Percentiles rank a stretch among this genome's conserved stretches.
These are phyloP conservation scores for Aythya baeri DNA, from an alignment of 2,113 vertebrate species.

Conservation along the genomic window DNA sequence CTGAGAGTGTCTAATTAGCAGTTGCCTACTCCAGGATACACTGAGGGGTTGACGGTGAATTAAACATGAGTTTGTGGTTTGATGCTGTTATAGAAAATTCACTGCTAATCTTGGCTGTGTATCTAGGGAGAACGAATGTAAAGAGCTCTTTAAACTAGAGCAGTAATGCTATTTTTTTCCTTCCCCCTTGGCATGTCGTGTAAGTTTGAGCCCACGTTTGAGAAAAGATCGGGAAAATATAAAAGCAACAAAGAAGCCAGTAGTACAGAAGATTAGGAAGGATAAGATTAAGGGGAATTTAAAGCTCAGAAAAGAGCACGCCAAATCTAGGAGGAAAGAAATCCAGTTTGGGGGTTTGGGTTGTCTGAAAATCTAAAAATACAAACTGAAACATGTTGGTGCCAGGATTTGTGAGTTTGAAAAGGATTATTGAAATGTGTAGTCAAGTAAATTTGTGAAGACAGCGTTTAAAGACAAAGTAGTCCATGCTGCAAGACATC, in stretches of 20 bases:
- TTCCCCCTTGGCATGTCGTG: constrained; percentile 44
- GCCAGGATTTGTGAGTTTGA: neutral
- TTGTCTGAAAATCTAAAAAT: constrained; percentile 20
- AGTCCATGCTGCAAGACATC: neutral
- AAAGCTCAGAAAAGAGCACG: neutral
- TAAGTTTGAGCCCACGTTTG: constrained; percentile 47
- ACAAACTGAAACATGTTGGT: neutral
- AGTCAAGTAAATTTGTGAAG: neutral
- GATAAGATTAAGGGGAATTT: constrained; percentile 38
- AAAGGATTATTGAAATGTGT: neutral
- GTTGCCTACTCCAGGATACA: constrained; percentile 39
- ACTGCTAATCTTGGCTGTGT: constrained; percentile 64
- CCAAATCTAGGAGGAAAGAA: constrained; percentile 21
- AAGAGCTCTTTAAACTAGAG: constrained; percentile 63
- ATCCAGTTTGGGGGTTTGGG: neutral
- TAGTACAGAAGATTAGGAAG: constrained; percentile 34
- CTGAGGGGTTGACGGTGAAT: constrained; percentile 57
- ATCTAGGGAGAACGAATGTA: constrained; percentile 47
- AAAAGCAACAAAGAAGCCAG: constrained; percentile 30
- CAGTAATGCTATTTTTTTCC: constrained; percentile 61
- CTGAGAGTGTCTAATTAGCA: constrained; percentile 48
- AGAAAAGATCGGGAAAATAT: constrained; percentile 15
- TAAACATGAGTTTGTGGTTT: constrained; percentile 54
- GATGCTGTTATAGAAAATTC: constrained; percentile 44
- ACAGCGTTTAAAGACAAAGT: neutral